phyloP scores from a whole-genome alignment of 2,797 vertebrate species.

The Acanthiza pusilla region DNA sequence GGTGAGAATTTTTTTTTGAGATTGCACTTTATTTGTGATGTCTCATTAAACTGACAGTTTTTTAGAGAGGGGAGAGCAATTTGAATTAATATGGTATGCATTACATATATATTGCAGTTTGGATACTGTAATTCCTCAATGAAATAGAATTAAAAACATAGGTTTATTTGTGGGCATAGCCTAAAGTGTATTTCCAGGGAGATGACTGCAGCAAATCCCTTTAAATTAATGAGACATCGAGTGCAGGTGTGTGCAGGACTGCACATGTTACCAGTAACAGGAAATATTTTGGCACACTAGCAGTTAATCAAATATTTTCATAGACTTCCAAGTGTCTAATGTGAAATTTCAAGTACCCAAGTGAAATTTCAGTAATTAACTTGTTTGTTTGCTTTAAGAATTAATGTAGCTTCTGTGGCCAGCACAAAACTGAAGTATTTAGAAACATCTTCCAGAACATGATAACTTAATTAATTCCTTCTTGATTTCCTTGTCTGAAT shows the following conservation, averaged over 20 bases:
- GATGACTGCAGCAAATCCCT: not conserved
- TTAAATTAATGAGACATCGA: not conserved
- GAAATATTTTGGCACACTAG: not conserved
- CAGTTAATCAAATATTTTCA: not conserved
- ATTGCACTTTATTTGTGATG: not conserved
- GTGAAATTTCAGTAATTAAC: not conserved
- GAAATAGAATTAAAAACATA: not conserved
- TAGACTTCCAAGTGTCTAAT: not conserved
- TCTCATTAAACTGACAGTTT: constrained; percentile 19
- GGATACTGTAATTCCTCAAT: not conserved
- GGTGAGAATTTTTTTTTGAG: not conserved
- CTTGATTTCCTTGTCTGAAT: not conserved
- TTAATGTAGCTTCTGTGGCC: not conserved
- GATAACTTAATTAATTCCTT: not conserved
- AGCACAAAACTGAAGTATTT: not conserved
- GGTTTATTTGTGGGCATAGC: not conserved
- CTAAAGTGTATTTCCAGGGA: not conserved
- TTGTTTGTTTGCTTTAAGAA: not conserved
- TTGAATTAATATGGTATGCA: not conserved
- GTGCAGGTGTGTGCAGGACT: not conserved
- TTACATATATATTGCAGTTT: not conserved
- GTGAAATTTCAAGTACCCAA: not conserved
- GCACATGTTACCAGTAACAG: not conserved
- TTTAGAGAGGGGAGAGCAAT: not conserved
- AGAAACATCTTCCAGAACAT: not conserved